Percentiles rank a stretch among this genome's conserved stretches.
Conservation (phyloP, 2,797 vertebrate species). For the Microctenopoma lineatum region DNA sequence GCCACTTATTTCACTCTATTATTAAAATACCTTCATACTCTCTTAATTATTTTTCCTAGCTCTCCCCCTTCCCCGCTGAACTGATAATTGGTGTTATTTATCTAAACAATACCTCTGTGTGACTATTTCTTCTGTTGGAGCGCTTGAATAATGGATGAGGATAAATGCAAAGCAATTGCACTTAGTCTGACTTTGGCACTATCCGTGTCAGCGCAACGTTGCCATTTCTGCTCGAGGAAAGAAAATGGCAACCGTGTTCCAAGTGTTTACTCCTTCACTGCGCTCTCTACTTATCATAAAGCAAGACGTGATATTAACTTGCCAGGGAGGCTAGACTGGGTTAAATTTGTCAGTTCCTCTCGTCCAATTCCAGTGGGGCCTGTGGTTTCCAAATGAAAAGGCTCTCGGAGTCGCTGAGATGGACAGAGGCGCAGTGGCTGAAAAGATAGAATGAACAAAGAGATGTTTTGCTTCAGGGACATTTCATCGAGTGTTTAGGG, state of each 20-base stretch:
- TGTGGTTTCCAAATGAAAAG: constrained; percentile 78
- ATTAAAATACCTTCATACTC: constrained; percentile 76
- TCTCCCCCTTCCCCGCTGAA: constrained; percentile 64
- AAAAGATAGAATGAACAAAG: constrained; percentile 55
- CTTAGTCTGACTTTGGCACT: constrained; percentile 71
- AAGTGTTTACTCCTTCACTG: constrained; percentile 62
- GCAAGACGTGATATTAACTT: constrained; percentile 71
- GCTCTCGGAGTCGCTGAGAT: constrained; percentile 53
- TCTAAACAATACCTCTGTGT: constrained; percentile 79
- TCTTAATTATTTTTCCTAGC: constrained; percentile 74
- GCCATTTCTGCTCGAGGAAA: constrained; percentile 56
- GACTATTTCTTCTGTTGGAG: constrained; percentile 61
- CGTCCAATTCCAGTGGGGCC: constrained; percentile 61
- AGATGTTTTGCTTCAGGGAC: constrained; percentile 57
- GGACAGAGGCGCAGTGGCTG: constrained; percentile 43
- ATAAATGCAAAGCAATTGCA: constrained; percentile 79
- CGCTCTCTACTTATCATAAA: constrained; percentile 60
- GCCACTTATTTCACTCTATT: constrained; percentile 72
- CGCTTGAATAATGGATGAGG: constrained; percentile 84
- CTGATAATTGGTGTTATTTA: constrained; percentile 84
- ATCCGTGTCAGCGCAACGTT: constrained; percentile 57
- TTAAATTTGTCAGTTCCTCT: constrained; percentile 73
- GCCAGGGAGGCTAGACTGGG: constrained; percentile 67
- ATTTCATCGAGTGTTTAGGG: constrained; percentile 37
- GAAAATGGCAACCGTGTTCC: constrained; percentile 60